Evolutionary conservation across 1,140 invertebrate species (phyloP), one percentile per base, ranked within the genome.

Genomic region (Eupristina koningsbergeri): DNA sequence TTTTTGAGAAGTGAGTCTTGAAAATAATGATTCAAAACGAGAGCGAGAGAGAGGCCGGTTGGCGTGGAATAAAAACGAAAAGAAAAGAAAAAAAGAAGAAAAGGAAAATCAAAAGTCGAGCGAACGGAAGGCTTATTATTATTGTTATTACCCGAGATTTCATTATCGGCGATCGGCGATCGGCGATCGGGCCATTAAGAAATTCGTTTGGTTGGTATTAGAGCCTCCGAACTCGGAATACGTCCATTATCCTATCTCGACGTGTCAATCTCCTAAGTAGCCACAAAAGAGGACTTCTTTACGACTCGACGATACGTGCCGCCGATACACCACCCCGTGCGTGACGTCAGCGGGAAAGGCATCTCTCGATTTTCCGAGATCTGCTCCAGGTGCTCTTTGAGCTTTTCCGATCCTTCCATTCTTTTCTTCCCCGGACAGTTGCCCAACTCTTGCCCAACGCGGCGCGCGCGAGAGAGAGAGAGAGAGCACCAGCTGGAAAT

Each of bases 261-360:
- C 89, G 74, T 89, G 89, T 91, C 89, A 89, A 91, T 91, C 90
- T 91, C 81, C 86, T 89, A 90, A 90, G 90, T 89, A 90, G 88
- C 89, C 88, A 88, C 87, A 89, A 87, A 86, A 75, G 84, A 86
- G 85, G 79, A 87, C 86, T 86, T 85, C 88, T 89, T 89, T 86
- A 88, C 84, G 88, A 87, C 85, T 80, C 85, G 86, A 86, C 86
- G 87, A 89, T 88, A 87, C 83, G 34, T 29, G 67, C 22, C 47
- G 53, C 5, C 84, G 86, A 88, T 88, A 84, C 6, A 41, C 50
- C 74, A 87, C 26, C 36, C 19, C 36, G 67, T 5, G 36, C 67
- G 39, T 71, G 67, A 71, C 67, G 67, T 71, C 67, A 71, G 67
- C 67, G 7, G n/a, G 67, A 71, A 71, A 71, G 67, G 67, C 67